Conservation (phyloP, 2,797 vertebrate species). For the Catharus ustulatus region DNA sequence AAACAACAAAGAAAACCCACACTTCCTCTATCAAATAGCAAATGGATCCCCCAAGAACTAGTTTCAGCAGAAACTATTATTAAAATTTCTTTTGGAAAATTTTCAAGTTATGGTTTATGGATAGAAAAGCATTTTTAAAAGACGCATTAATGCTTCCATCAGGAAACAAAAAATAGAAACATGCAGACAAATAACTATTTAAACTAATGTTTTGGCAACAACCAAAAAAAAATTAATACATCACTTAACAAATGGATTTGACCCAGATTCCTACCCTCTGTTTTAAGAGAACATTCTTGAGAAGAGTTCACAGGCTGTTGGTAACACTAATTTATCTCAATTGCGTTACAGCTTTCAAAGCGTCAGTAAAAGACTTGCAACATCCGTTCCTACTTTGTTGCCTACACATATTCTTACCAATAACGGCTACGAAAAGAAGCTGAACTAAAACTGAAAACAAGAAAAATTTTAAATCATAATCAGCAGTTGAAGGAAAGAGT, state of each 20-base stretch:
- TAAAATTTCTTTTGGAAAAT: neutral
- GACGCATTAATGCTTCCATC: neutral
- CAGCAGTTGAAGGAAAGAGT: neutral
- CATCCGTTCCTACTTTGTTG: neutral
- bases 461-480: neutral
- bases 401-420: neutral
- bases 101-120: neutral
- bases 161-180: neutral
- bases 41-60: neutral
- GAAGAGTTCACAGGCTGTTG: constrained; percentile 1
- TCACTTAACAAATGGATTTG: neutral
- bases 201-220: neutral
- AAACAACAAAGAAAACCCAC: neutral
- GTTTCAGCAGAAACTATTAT: neutral
- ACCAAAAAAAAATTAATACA: neutral
- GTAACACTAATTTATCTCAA: neutral
- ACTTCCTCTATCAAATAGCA: neutral
- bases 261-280: neutral
- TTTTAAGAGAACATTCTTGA: constrained; percentile 19
- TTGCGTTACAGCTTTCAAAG: neutral
- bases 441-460: neutral
- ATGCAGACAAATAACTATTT: neutral
- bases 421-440: neutral
- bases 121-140: neutral
- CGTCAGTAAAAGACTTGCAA: neutral